Base-by-base conservation (phyloP, 1,140 invertebrate genomes). In the Physella acuta region DNA sequence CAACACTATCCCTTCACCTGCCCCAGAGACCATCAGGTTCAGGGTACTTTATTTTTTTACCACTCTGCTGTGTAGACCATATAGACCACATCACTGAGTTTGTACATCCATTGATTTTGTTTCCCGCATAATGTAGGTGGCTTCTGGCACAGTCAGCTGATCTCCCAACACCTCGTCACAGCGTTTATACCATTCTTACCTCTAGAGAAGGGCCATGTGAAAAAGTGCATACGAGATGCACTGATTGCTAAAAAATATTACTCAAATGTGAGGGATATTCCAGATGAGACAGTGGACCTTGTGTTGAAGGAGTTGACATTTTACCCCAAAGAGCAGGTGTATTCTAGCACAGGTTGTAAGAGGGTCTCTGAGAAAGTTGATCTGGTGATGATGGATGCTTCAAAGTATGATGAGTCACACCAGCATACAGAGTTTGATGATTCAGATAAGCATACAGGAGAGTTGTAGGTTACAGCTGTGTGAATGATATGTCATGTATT, bases 151-250 rank as follows among this genome's bases (percentile, higher is more conserved):
- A 79, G 78, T 74, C 88, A 91, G 70, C 82, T 94, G 0, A 93
- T 99, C 73, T 88, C 90, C 49, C 89, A 90, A 26, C 91, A 91
- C 85, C 85, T 97, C 20, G 93, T 99, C 66, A 94, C 96, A 84
- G 90, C 94, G 79, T 98, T 92, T 81, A 88, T 98, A 65, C 96
- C 96, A 68, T 99, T 98, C 82, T 79, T 99, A 66, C 95, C 96
- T 1, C 81, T 99, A 39, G 94, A 98, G 85, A 88, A 91, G 80
- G 75, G 85, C 8, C 95, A 99, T 86, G 89, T 98, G 4, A 86
- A 87, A 71, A 78, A 88, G 64, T 98, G 95, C 84, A 85, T 88
- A 26, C 70, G 71, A 61, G 84, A 88, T 65, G 84, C 84, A 53
- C 73, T 88, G 28, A 63, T 74, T 8, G 20, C 3, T 20, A 4